phyloP scores from a whole-genome alignment of 2,888 invertebrate genomes.

The Euplagia quadripunctaria region DNA sequence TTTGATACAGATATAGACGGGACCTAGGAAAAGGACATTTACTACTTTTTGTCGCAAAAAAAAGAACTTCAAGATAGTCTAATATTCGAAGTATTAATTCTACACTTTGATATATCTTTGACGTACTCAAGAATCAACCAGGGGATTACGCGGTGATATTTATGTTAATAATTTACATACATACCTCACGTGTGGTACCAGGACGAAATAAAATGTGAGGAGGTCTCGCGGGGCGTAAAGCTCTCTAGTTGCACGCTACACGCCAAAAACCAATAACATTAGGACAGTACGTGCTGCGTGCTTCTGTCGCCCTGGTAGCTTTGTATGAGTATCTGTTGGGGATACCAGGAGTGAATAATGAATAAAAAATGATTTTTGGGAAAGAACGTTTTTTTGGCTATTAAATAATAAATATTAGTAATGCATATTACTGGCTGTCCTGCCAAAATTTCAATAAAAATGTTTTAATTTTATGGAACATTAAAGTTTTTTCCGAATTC shows the following conservation, averaged over 20 bases:
- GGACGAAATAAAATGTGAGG: conserved; percentile 73
- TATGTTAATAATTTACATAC: conserved; percentile 73
- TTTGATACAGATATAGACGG: no score
- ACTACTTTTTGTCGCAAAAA: no score
- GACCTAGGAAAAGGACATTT: no score
- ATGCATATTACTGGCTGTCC: no score
- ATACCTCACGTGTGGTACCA: conserved; percentile 68
- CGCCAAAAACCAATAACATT: conserved; percentile 81
- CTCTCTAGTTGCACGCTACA: conserved; percentile 57
- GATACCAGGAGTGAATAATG: conserved; percentile 30
- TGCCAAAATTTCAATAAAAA: no score
- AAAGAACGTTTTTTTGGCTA: no score
- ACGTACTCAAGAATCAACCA: conserved; percentile 27
- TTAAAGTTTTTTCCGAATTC: no score
- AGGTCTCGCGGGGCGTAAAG: conserved; percentile 69
- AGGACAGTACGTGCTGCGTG: conserved; percentile 72
- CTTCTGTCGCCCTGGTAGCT: conserved; percentile 68
- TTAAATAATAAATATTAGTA: no score
- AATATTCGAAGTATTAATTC: no score
- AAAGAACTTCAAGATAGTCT: no score
- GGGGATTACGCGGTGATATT: conserved; percentile 54
- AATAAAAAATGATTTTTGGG: conserved; percentile 34
- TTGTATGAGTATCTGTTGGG: conserved; percentile 37
- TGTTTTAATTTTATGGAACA: no score
- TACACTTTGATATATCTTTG: conserved; percentile 6